These are phyloP conservation scores for Graptemys geographica DNA, from an alignment of 2,797 vertebrate genomes.

Conservation along the genomic window DNA sequence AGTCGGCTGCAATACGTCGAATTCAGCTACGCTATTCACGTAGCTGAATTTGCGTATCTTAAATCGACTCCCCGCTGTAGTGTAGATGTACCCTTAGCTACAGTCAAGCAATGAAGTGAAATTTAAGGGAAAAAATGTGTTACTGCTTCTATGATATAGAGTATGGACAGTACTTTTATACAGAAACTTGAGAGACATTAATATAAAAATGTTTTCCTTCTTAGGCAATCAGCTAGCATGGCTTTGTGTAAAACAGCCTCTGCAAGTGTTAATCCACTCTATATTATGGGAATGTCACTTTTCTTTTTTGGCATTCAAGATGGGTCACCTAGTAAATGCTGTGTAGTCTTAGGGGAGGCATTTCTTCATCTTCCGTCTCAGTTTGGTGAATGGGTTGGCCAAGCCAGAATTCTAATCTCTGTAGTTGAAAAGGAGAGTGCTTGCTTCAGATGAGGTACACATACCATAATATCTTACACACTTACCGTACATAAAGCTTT, in stretches of 20 bases:
- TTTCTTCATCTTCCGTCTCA: accelerated
- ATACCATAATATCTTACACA: neutral
- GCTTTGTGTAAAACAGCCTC: neutral
- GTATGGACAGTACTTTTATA: neutral
- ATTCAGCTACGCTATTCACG: too few species aligned
- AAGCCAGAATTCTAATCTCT: accelerated
- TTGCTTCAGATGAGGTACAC: neutral
- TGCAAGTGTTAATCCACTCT: neutral
- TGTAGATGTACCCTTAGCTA: too few species aligned
- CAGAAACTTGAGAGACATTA: neutral
- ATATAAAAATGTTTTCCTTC: neutral
- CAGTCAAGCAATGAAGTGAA: neutral
- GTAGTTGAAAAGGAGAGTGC: neutral
- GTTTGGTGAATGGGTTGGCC: neutral
- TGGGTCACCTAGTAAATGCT: neutral
- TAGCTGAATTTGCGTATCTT: too few species aligned
- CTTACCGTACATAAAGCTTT: accelerated
- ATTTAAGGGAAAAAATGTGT: accelerated
- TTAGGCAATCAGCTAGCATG: neutral
- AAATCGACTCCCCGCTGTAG: too few species aligned
- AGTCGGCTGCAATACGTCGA: too few species aligned
- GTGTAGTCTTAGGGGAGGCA: neutral
- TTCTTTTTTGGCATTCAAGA: neutral
- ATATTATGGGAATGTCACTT: neutral
- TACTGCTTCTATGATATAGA: accelerated